Base-by-base conservation (phyloP, 2,113 vertebrate genomes). In the Talpa occidentalis region DNA sequence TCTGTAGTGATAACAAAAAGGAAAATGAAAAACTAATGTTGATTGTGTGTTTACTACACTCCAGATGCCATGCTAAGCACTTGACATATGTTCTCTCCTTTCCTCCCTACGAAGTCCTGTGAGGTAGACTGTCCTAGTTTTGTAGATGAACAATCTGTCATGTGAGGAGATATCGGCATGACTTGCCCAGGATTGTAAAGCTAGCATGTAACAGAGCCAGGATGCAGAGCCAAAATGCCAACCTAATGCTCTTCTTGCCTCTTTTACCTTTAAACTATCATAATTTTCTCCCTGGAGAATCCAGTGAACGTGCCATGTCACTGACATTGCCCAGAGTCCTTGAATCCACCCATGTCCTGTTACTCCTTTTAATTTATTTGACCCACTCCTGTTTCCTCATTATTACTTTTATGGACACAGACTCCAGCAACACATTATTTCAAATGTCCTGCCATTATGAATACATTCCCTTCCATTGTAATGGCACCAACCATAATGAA, bases 391-490 rank as follows among this genome's bases (percentile, higher is more conserved):
- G 56, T 96, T 96, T 97, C 87, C 96, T 97, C 93, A 88, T 97
- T 95, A 96, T 94, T 92, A 37, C 94, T 96, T 98, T 97, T 96
- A 96, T 88, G 95, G 95, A 91, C 91, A 92, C 69, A 66, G 83
- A 96, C 97, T 95, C 83, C 90, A 97, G 91, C 88, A 97, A 37
- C 93, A 92, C 87, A 88, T 97, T 97, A 95, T 92, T 96, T 98
- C 96, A 97, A 97, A 97, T 86, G 82, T 87, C 88, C 95, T 98
- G 67, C 88, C 86, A 92, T 97, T 97, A 97, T 77, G 91, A 96
- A 95, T 96, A 76, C 88, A 96, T 97, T 98, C 98, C 89, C 94
- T 96, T 94, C 97, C 92, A 40, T 97, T 97, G 90, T 95, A 97
- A 96, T 95, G 96, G 92, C 12, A 19, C 76, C 78, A 81, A 79